A percentile compares a stretch with the other conserved stretches of the same genome.
These are phyloP conservation scores for Volucella inanis DNA, from an alignment of 2,888 invertebrate species.

Conservation along the genomic window DNA sequence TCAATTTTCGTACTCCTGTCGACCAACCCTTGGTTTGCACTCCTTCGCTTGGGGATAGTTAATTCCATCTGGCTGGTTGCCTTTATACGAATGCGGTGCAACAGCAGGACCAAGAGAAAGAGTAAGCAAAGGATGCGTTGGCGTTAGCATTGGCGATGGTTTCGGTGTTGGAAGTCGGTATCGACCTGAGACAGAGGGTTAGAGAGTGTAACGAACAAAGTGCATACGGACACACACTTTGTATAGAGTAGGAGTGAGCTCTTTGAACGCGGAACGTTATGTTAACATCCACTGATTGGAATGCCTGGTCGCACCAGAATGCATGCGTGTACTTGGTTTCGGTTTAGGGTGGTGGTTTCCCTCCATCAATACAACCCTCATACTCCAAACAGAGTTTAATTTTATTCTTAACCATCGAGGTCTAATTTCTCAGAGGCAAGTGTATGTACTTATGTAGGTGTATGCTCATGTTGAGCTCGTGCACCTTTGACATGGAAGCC, in stretches of 20 bases:
- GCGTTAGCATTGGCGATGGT: not conserved
- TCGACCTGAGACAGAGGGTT: constrained; percentile 15
- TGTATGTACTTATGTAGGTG: not conserved
- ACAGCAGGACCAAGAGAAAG: constrained; percentile 15
- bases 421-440: constrained; percentile 52
- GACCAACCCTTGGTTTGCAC: constrained; percentile 32
- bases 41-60: constrained; percentile 57
- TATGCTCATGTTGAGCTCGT: not conserved
- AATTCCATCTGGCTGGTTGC: constrained; percentile 65
- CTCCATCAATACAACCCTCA: not conserved
- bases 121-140: constrained; percentile 36
- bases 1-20: not conserved
- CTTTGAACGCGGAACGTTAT: constrained; percentile 74
- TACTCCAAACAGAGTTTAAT: constrained; percentile 39
- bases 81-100: constrained; percentile 64
- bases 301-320: constrained; percentile 66
- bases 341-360: not conserved
- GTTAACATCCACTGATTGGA: constrained; percentile 74
- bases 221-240: constrained; percentile 67
- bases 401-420: constrained; percentile 66
- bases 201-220: constrained; percentile 55
- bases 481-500: constrained; percentile 30
- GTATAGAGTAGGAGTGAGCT: constrained; percentile 47
- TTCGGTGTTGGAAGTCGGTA: too few species aligned
- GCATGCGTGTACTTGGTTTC: constrained; percentile 36